Evolutionary conservation across 2,888 invertebrate species (phyloP).

Genomic region (Artemia sinica): DNA sequence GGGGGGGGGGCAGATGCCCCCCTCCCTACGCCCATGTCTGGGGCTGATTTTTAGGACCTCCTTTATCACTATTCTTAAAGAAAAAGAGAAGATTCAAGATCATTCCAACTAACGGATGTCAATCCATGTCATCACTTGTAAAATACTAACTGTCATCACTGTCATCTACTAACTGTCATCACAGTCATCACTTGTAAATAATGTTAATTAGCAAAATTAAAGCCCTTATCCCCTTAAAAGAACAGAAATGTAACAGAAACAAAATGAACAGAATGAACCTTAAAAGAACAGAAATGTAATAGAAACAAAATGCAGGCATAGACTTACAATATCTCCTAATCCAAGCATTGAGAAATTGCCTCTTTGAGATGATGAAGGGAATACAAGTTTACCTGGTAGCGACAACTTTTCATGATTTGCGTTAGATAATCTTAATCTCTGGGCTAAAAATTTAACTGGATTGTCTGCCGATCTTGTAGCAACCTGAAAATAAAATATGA

Average conservation of each 20-base stretch:
- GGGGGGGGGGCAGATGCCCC: too few relatives aligned
- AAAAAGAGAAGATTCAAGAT: too few relatives aligned
- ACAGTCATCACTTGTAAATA: too few relatives aligned
- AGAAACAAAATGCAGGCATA: neutral
- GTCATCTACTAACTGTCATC: too few relatives aligned
- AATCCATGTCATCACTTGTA: too few relatives aligned
- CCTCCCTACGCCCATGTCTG: too few relatives aligned
- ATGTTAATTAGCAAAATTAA: neutral
- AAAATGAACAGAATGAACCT: neutral
- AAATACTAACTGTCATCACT: neutral
- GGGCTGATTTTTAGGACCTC: too few relatives aligned
- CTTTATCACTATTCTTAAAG: too few relatives aligned
- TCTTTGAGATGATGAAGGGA: slow-evolving; percentile 86
- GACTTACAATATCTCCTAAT: slow-evolving; percentile 42
- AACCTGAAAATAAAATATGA: slow-evolving; percentile 36
- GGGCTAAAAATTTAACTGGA: slow-evolving; percentile 79
- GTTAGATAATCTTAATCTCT: slow-evolving; percentile 75
- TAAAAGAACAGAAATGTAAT: slow-evolving; percentile 10
- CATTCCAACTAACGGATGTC: too few relatives aligned
- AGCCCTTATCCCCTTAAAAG: slow-evolving; percentile 1
- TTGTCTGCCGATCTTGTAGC: slow-evolving; percentile 72
- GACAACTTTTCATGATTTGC: slow-evolving; percentile 81
- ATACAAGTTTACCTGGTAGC: slow-evolving; percentile 87
- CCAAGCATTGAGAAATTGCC: slow-evolving; percentile 95
- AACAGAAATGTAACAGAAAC: neutral